phyloP scores from a whole-genome alignment of 2,113 vertebrate genomes.

The Fregetta grallaria region DNA sequence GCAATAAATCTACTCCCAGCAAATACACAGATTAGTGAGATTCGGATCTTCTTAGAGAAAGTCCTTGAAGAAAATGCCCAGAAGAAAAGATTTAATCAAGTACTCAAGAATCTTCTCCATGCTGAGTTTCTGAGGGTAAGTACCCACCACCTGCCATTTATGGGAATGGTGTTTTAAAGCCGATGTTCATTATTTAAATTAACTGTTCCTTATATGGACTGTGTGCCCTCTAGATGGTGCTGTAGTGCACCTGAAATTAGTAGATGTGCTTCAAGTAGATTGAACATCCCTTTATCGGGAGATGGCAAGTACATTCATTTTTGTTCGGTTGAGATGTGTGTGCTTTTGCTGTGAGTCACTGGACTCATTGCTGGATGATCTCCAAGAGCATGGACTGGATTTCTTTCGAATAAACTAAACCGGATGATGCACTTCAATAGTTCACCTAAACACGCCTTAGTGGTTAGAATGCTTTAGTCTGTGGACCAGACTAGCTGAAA shows the following conservation, averaged over 20 bases:
- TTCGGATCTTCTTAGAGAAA: slow-evolving; percentile 94
- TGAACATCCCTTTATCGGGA: not conserved
- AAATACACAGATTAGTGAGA: slow-evolving; percentile 95
- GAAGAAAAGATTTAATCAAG: slow-evolving; percentile 92
- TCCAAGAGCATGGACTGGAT: not conserved
- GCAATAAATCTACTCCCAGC: slow-evolving; percentile 95
- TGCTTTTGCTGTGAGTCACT: not conserved
- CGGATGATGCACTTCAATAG: not conserved
- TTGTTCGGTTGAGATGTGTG: not conserved
- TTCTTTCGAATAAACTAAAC: not conserved
- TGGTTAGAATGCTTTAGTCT: not conserved
- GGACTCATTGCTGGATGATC: not conserved
- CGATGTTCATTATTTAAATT: not conserved
- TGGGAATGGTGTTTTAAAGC: not conserved
- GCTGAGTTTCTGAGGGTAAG: slow-evolving; percentile 92
- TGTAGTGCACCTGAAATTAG: not conserved
- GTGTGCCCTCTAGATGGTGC: not conserved
- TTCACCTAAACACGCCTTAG: not conserved
- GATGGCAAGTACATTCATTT: not conserved
- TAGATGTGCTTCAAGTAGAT: not conserved
- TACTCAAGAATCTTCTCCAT: slow-evolving; percentile 97
- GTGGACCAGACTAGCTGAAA: not conserved
- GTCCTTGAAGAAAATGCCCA: slow-evolving; percentile 96
- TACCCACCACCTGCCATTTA: not conserved
- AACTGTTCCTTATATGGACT: not conserved